Conservation (phyloP, 2,113 vertebrate species). For the Geococcyx californianus region DNA sequence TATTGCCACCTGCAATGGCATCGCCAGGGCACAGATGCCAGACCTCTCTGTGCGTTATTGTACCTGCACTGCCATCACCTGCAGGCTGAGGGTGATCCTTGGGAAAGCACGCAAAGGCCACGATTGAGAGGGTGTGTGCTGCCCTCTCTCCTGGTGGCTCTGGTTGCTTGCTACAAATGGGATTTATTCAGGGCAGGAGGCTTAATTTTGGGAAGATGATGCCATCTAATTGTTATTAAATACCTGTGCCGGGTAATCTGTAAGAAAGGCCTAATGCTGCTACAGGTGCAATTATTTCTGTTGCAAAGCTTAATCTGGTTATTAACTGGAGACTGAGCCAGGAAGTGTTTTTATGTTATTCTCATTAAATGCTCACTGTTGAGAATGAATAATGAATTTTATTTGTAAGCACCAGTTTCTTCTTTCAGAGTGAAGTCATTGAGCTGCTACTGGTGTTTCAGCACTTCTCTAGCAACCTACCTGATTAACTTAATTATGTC, state of each 20-base stretch:
- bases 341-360: not conserved
- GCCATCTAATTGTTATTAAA: not conserved
- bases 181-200: not conserved
- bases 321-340: not conserved
- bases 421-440: not conserved
- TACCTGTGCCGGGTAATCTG: not conserved
- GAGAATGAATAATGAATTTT: not conserved
- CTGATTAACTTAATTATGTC: not conserved
- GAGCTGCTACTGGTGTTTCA: not conserved
- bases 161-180: accelerated
- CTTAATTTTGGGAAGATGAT: not conserved
- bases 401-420: not conserved
- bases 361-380: not conserved
- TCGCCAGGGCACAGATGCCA: not conserved
- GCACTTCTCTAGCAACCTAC: not conserved
- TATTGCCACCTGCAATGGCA: not conserved
- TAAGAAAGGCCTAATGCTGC: not conserved
- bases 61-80: accelerated
- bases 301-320: not conserved
- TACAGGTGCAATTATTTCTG: not conserved
- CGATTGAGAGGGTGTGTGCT: not conserved
- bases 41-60: not conserved
- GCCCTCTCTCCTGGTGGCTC: not conserved
- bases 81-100: not conserved
- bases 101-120: not conserved